Conservation (phyloP, 1,140 invertebrate genomes). For the Brachionus calyciflorus region DNA sequence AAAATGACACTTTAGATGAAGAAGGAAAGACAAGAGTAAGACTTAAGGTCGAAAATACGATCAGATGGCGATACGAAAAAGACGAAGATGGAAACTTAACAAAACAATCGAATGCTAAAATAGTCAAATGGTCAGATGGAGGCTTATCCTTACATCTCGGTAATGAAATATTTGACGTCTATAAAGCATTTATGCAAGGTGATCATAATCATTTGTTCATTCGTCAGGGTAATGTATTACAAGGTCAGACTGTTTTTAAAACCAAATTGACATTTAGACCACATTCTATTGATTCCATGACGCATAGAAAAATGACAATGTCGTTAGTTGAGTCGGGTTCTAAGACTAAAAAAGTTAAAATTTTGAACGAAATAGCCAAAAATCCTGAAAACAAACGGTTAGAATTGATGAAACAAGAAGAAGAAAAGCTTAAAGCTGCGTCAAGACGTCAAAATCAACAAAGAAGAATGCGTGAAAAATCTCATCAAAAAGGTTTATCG, state of each 20-base stretch:
- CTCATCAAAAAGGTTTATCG: conserved; percentile 25
- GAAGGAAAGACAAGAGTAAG: conserved; percentile 23
- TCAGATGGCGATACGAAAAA: conserved; percentile 39
- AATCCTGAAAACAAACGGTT: conserved; percentile 4
- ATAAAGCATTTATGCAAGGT: neutral
- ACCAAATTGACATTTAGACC: conserved; percentile 46
- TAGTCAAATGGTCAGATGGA: conserved; percentile 47
- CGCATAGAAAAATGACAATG: conserved; percentile 45
- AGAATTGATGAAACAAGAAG: conserved; percentile 28
- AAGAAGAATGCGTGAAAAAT: conserved; percentile 29
- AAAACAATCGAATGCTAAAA: conserved; percentile 28
- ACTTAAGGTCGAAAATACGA: conserved; percentile 43
- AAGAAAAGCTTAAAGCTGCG: conserved; percentile 39
- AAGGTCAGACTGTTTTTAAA: conserved; percentile 34
- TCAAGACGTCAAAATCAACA: conserved; percentile 43
- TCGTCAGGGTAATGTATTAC: conserved; percentile 30
- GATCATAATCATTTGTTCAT: conserved; percentile 47
- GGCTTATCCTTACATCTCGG: conserved; percentile 39
- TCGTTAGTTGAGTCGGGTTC: conserved; percentile 23
- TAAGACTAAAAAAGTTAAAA: conserved; percentile 35
- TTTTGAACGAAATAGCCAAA: conserved; percentile 15
- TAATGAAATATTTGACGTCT: conserved; percentile 47
- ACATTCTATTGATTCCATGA: conserved; percentile 39
- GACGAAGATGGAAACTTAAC: conserved; percentile 4
- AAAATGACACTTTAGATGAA: conserved; percentile 38